A percentile compares a stretch with the other conserved stretches of the same genome.
These are phyloP conservation scores for Drosophila sproati DNA, from an alignment of 1,140 invertebrate genomes.

Conservation along the genomic window DNA sequence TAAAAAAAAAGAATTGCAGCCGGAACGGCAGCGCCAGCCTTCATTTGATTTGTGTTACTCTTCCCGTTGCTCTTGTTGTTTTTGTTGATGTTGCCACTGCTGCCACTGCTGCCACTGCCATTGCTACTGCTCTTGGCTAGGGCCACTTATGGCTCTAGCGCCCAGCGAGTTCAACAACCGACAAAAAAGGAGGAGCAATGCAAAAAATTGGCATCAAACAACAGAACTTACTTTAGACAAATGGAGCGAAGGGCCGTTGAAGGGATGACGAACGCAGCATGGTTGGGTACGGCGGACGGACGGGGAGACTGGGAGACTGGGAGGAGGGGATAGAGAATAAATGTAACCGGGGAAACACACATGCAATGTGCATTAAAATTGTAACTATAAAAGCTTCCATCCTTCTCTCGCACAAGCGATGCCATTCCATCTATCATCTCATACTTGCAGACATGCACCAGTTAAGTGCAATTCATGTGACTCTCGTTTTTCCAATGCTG, in stretches of 20 bases:
- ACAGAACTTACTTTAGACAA: constrained; percentile 76
- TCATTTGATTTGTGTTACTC: constrained; percentile 79
- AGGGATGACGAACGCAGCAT: not conserved
- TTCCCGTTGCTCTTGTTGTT: constrained; percentile 48
- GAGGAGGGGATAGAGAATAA: not conserved
- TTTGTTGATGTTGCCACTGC: constrained; percentile 17
- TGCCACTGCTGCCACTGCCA: constrained; percentile 23
- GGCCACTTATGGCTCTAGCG: constrained; percentile 74
- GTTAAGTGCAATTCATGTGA: constrained; percentile 79
- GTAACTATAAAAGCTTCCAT: constrained; percentile 70
- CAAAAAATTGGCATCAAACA: constrained; percentile 83
- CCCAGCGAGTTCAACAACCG: constrained; percentile 72
- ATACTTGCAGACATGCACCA: constrained; percentile 45
- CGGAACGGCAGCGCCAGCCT: constrained; percentile 35
- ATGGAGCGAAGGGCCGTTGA: constrained; percentile 12
- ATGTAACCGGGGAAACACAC: constrained; percentile 32
- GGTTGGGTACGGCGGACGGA: constrained; percentile 1
- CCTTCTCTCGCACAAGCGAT: not conserved
- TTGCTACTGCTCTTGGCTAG: constrained; percentile 60
- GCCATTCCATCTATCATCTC: constrained; percentile 35
- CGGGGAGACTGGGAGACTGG: not conserved
- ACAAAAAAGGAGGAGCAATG: constrained; percentile 66
- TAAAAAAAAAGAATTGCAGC: constrained; percentile 53
- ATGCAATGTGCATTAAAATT: constrained; percentile 80
- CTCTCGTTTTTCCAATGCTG: constrained; percentile 37